phyloP scores from a whole-genome alignment of 1,140 invertebrate genomes.

The Anoplophora glabripennis region DNA sequence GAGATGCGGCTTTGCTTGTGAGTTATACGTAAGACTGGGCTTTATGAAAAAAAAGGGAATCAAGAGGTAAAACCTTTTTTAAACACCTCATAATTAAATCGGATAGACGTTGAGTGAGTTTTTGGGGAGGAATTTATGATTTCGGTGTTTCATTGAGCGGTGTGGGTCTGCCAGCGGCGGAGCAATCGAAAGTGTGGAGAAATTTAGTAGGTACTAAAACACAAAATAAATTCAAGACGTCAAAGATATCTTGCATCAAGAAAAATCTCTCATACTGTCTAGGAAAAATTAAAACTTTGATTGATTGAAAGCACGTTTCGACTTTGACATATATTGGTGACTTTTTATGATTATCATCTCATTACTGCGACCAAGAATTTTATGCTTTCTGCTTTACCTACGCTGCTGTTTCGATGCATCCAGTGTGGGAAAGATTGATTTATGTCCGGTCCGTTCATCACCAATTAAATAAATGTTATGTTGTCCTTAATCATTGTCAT shows the following conservation, averaged over 20 bases:
- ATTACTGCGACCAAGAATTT: too few relatives aligned
- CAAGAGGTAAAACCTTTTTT: slow-evolving; percentile 16
- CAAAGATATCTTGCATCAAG: too few relatives aligned
- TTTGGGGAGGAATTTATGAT: slow-evolving; percentile 6
- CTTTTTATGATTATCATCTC: too few relatives aligned
- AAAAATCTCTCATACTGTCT: too few relatives aligned
- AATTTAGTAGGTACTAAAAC: too few relatives aligned
- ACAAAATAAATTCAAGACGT: too few relatives aligned
- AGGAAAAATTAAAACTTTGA: too few relatives aligned
- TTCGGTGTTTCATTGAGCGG: slow-evolving; percentile 3
- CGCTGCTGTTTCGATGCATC: slow-evolving; percentile 1
- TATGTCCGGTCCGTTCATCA: slow-evolving; percentile 25
- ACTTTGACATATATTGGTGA: neutral
- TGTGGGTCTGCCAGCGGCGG: neutral
- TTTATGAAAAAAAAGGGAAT: slow-evolving; percentile 11
- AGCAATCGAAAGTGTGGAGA: neutral
- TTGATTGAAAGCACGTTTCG: neutral
- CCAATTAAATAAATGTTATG: slow-evolving; percentile 37
- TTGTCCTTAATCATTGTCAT: slow-evolving; percentile 39
- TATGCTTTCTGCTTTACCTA: neutral
- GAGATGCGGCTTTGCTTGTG: slow-evolving; percentile 12
- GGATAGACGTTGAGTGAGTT: slow-evolving; percentile 5
- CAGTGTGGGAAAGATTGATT: slow-evolving; percentile 36
- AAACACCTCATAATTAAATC: slow-evolving; percentile 34
- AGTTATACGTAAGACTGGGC: neutral